A percentile compares a stretch with the other conserved stretches of the same genome.
phyloP scores from a whole-genome alignment of 2,113 vertebrate species.

The Podarcis cretensis region DNA sequence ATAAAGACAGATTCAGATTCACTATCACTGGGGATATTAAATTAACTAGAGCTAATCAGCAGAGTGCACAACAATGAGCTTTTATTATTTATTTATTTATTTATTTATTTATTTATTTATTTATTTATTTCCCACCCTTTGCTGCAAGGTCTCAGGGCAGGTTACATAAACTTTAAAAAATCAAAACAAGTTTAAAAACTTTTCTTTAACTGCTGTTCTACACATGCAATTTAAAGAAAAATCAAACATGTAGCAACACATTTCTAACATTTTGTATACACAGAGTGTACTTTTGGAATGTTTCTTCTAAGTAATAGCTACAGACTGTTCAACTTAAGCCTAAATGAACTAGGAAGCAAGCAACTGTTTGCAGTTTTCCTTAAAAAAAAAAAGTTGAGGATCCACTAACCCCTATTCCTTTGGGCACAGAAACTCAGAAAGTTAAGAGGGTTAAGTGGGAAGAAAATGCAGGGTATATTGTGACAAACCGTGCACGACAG shows the following conservation, averaged over 20 bases:
- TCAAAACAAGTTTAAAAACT: too few species aligned
- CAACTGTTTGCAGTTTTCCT: constrained; percentile 46
- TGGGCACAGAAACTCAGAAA: constrained; percentile 65
- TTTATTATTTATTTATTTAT: too few species aligned
- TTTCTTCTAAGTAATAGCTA: background rate
- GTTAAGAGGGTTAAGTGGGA: constrained; percentile 68
- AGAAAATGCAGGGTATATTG: constrained; percentile 77
- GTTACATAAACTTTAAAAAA: too few species aligned
- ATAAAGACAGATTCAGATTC: background rate
- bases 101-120: too few species aligned
- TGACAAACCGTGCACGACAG: constrained; percentile 78
- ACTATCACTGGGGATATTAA: background rate
- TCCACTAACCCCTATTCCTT: constrained; percentile 54
- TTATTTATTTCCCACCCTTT: too few species aligned
- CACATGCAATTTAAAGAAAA: background rate
- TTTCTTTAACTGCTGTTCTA: background rate
- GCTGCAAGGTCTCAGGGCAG: too few species aligned
- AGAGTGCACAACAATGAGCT: background rate
- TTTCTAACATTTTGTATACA: background rate
- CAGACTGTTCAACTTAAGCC: background rate
- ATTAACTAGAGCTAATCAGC: background rate
- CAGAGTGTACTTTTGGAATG: background rate
- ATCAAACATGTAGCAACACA: background rate
- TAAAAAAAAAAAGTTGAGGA: constrained; percentile 19
- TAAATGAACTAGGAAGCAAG: background rate